These are phyloP conservation scores for Cyprinella venusta DNA, from an alignment of 2,797 vertebrate species.

Conservation along the genomic window DNA sequence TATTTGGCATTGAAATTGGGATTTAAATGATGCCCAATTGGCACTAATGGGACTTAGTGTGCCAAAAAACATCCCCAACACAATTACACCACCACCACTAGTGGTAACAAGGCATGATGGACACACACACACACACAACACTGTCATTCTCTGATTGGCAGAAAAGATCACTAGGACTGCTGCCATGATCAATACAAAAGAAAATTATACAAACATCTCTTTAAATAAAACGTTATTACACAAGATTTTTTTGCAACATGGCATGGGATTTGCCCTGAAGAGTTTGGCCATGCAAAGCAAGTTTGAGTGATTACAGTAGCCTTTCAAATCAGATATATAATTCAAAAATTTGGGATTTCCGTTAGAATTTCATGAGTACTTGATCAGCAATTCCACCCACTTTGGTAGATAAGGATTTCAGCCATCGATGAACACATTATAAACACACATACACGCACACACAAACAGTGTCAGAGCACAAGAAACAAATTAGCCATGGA, in stretches of 20 bases:
- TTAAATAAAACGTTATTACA: background rate
- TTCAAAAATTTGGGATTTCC: slow-evolving; percentile 10
- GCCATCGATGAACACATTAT: slow-evolving; percentile 8
- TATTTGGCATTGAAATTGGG: too few species aligned
- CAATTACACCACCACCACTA: too few species aligned
- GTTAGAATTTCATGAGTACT: background rate
- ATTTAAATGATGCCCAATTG: too few species aligned
- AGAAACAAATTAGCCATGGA: slow-evolving; percentile 30
- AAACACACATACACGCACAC: slow-evolving; percentile 10
- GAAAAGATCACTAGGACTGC: background rate
- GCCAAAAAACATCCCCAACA: too few species aligned
- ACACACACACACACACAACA: too few species aligned
- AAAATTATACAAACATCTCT: background rate
- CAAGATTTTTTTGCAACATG: background rate
- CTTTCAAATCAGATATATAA: background rate
- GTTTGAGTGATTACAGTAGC: background rate
- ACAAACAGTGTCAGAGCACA: slow-evolving; percentile 14
- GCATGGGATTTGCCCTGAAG: background rate
- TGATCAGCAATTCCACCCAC: slow-evolving; percentile 15
- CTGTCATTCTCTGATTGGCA: too few species aligned
- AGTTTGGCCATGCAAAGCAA: background rate
- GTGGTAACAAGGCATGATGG: too few species aligned
- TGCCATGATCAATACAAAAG: background rate
- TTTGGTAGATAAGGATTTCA: slow-evolving; percentile 18
- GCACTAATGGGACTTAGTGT: too few species aligned